Evolutionary conservation across 1,140 invertebrate species (phyloP), one percentile per base, ranked within the genome.

Genomic region (Caenorhabditis tropicalis): DNA sequence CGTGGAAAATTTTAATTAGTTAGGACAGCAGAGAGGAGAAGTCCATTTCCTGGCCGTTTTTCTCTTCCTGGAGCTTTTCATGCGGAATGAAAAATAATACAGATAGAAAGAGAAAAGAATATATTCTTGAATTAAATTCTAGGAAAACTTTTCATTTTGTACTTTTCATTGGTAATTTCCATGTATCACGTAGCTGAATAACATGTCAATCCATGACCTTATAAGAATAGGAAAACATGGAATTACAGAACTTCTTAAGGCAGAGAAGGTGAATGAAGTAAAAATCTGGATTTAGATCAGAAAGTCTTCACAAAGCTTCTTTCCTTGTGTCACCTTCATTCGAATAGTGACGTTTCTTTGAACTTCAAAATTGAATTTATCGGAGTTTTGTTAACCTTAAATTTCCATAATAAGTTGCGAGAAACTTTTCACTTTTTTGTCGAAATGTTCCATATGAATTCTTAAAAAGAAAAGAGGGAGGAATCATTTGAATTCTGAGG

Each of bases 1-100:
- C 27, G 36, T 51, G 48, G 43, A 48, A 51, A 81, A 33, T 81
- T 49, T 81, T 81, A 81, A 51, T 51, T 81, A 81, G 46, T 53
- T 33, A 81, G 49, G 29, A 33, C 46, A 81, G 49, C 49, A 33
- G n/a, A 33, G 31, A 81, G 49, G 6, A 81, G 31, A 51, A 81
- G 24, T 81, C 46, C 79, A 56, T 56, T 81, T 36, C 19, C 5
- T n/a, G 53, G 5, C 46, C 12, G 16, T 33, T 51, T 31, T 81
- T 49, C n/a, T 48, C 74, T 9, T 27, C 24, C 12, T 51, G 15
- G 5, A 5, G n/a, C 24, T 19, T 24, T 82, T 65, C 80, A 46
- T 33, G 60, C 60, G 36, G 16, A 65, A 79, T 84, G 27, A 39
- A 49, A 16, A 53, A 51, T 70, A 86, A 33, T 82, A 36, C 33